Percentiles rank a stretch among this genome's conserved stretches.
Evolutionary conservation across 2,888 invertebrate species (phyloP).

Genomic region (Drosophila stalkeri): DNA sequence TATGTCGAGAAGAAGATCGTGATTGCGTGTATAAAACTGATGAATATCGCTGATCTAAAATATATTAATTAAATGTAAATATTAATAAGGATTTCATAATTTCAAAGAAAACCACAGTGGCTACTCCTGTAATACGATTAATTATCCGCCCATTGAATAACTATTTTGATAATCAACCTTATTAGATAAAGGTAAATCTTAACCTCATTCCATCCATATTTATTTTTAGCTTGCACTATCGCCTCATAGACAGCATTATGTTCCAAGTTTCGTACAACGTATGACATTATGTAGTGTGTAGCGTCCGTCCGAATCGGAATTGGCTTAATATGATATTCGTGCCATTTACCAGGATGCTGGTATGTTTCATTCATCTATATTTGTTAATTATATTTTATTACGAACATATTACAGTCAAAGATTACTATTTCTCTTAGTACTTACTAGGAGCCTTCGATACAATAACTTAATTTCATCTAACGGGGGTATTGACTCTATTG

Average conservation of each 20-base stretch:
- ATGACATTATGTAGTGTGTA: constrained; percentile 87
- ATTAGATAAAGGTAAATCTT: constrained; percentile 16
- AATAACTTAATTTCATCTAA: constrained; percentile 88
- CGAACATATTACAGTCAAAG: not conserved
- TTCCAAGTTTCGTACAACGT: constrained; percentile 88
- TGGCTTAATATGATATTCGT: constrained; percentile 86
- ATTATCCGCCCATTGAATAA: not conserved
- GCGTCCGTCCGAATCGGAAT: constrained; percentile 83
- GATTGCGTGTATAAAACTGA: constrained; percentile 90
- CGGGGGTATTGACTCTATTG: constrained; percentile 88
- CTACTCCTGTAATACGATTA: not conserved
- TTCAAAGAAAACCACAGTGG: not conserved
- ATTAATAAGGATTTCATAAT: not conserved
- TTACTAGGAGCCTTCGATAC: constrained; percentile 88
- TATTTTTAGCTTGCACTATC: constrained; percentile 90
- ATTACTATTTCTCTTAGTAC: not conserved
- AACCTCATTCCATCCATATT: constrained; percentile 91
- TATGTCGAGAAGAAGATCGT: constrained; percentile 85
- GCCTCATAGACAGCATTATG: constrained; percentile 90
- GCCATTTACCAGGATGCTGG: constrained; percentile 90
- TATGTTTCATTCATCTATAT: constrained; percentile 89
- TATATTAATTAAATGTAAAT: not conserved
- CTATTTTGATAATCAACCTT: not conserved
- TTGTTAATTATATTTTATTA: not conserved
- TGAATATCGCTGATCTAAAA: constrained; percentile 89